Base-by-base conservation (phyloP, 2,888 invertebrate genomes). In the Linyphia triangularis region DNA sequence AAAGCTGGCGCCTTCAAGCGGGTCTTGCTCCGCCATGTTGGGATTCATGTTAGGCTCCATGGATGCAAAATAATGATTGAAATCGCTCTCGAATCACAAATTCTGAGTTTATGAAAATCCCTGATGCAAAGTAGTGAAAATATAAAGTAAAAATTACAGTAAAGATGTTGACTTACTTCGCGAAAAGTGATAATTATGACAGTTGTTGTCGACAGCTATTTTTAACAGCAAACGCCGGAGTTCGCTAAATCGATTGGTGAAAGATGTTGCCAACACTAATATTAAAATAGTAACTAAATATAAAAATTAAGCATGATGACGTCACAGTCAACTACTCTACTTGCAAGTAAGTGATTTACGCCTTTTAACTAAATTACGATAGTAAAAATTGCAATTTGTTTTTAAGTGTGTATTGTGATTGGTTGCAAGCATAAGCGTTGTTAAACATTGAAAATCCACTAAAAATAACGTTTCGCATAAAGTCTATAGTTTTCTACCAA, bases 1-100 rank as follows among this genome's bases (percentile, higher is more conserved):
- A 88, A 82, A 82, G 72, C 77, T 83, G 51, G 88, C 77, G 24
- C 88, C 88, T 77, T 88, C 88, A 5, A 88, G 70, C 43, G 88
- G 83, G 33, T 88, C 88, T 65, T 88, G 82, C 30, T 88, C 88
- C 77, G 88, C 88, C 88, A 88, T 88, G 78, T 88, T 88, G 77
- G 69, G 51, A 37, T 83, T 88, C 37, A 69, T 61, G 61, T 72
- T 79, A 22, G 51, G 67, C 63, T 70, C 75, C 75, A 72, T 83
- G 1, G 69, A 19, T 2, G 26, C 26, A 51, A 24, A 22, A 33
- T 5, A 51, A 51, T n/a, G n/a, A 51, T 13, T 63, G 10, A 43
- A 43, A 43, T 22, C n/a, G 61, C 22, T 22, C 22, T 10, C n/a
- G n/a, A n/a, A 30, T 10, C 10, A 37, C 22, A 43, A 72, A 43